A percentile compares a stretch with the other conserved stretches of the same genome.
Evolutionary conservation across 2,113 vertebrate genomes (phyloP).

Genomic region (Trematomus loennbergii): DNA sequence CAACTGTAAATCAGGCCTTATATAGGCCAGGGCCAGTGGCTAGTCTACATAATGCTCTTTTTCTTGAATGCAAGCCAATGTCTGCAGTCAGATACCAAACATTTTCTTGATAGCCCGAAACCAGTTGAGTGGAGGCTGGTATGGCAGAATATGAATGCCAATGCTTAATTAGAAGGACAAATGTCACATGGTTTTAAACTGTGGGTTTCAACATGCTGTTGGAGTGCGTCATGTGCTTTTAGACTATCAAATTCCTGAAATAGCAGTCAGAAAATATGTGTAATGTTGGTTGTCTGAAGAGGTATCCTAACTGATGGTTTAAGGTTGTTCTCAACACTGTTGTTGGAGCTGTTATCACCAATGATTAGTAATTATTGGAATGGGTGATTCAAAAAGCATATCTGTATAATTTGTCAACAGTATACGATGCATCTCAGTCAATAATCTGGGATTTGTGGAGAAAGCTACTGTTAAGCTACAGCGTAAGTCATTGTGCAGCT

Average conservation of each 20-base stretch:
- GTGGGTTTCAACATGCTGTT: not conserved
- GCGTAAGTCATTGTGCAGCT: slow-evolving; percentile 44
- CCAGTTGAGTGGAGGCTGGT: not conserved
- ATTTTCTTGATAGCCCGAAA: not conserved
- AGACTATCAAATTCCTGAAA: not conserved
- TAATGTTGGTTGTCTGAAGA: not conserved
- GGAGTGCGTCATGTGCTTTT: not conserved
- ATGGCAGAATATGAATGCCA: not conserved
- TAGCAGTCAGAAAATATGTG: not conserved
- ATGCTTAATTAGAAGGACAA: not conserved
- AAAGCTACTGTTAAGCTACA: slow-evolving; percentile 2
- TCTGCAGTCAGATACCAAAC: not conserved
- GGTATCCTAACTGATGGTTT: not conserved
- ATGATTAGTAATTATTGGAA: slow-evolving; percentile 23
- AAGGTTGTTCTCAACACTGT: not conserved
- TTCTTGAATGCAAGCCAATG: not conserved
- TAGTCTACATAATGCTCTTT: not conserved
- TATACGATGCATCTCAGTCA: not conserved
- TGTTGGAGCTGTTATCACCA: not conserved
- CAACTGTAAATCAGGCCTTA: not conserved
- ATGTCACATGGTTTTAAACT: not conserved
- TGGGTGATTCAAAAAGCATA: slow-evolving; percentile 9
- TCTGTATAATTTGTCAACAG: not conserved
- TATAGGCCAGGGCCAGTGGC: not conserved
- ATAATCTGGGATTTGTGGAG: slow-evolving; percentile 21